Evolutionary conservation across 2,888 invertebrate species (phyloP), one percentile per base, ranked within the genome.

Genomic region (Amphiduros pacificus): DNA sequence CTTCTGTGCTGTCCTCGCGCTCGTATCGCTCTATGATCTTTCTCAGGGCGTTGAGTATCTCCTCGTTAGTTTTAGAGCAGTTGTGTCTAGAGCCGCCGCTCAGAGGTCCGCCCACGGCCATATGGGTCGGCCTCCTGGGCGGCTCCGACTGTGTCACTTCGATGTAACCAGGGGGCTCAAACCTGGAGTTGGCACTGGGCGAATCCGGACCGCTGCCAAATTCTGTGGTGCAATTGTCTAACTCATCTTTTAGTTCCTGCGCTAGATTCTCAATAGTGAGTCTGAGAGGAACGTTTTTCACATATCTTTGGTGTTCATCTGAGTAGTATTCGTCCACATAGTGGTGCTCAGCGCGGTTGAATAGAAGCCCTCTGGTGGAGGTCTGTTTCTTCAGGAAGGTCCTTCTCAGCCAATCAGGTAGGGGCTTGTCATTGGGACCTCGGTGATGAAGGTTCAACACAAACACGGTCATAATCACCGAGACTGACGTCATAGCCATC

Each of bases 381-480:
- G 27, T 28, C 32, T 41, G 31, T 24, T 36, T 54, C 20, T 40
- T 53, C 1, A 54, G 57, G 26, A 57, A 41, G 22, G 56, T 24
- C 5, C 52, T 24, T 22, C 81, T 72, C 51, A 86, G 73, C 84
- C 85, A 85, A 31, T 70, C 61, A 2, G 86, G 86, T 17, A 86
- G 83, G 60, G 81, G 79, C 48, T 80, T 78, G 66, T 84, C 83
- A 66, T 81, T 70, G 0, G 78, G 85, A 5, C 85, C 85, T 55
- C 86, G 78, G 74, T 87, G 86, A 70, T 87, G 87, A 60, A 86
- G 85, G 74, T 87, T 87, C 22, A 87, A 79, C 2, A 87, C 87
- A 64, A 85, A 81, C 54, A 86, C 85, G 2, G 85, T 85, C 81
- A 85, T 83, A 59, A 85, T 85, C 64, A 84, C 86, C 3, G 86